A percentile compares a stretch with the other conserved stretches of the same genome.
Evolutionary conservation across 1,140 invertebrate species (phyloP).

Genomic region (Drosophila paulistorum): DNA sequence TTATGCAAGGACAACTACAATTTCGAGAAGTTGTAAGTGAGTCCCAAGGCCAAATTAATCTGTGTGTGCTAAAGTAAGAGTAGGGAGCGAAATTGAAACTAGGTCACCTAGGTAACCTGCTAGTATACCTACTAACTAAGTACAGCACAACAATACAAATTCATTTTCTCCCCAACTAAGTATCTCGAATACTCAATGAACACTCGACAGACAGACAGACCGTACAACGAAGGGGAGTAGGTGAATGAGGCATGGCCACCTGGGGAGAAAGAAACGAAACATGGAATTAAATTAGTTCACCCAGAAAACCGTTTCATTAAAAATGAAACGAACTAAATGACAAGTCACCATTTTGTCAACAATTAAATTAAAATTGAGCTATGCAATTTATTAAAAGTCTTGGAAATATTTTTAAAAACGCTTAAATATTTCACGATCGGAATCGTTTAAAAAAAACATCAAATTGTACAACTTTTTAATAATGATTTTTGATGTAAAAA

Average conservation of each 20-base stretch:
- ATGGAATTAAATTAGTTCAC: constrained; percentile 7
- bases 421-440: too few species aligned
- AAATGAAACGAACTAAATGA: neutral
- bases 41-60: constrained; percentile 61
- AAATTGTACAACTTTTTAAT: too few species aligned
- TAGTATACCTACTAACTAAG: neutral
- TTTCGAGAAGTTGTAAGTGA: constrained; percentile 46
- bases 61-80: constrained; percentile 48
- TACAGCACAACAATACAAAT: constrained; percentile 37
- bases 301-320: constrained; percentile 22
- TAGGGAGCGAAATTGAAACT: constrained; percentile 39
- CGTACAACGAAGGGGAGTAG: neutral
- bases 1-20: constrained; percentile 58
- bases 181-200: neutral
- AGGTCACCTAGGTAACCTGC: constrained; percentile 35
- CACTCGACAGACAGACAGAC: too few species aligned
- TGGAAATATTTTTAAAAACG: too few species aligned
- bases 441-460: too few species aligned
- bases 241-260: neutral
- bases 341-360: neutral
- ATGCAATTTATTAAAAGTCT: neutral
- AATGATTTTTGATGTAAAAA: neutral
- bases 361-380: constrained; percentile 30
- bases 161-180: constrained; percentile 38
- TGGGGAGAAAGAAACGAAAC: neutral